Evolutionary conservation across 2,888 invertebrate species (phyloP).

Genomic region (Andrena marginata): DNA sequence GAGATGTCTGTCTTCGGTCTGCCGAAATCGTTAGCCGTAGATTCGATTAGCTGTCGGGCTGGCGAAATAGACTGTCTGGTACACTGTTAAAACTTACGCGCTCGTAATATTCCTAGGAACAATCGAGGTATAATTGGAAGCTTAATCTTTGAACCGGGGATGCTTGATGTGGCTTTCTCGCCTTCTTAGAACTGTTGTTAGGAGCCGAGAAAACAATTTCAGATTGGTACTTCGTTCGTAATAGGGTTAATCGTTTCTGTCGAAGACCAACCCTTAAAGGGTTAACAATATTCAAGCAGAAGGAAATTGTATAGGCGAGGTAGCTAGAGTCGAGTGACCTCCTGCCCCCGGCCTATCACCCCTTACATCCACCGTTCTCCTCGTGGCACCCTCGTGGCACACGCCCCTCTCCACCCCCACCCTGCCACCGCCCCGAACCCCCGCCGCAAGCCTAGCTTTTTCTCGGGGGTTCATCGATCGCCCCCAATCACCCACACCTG

Average conservation of each 20-base stretch:
- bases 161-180: no score
- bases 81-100: neutral
- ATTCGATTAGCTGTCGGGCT: neutral
- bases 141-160: no score
- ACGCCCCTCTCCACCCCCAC: slow-evolving; percentile 53
- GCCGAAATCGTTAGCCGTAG: neutral
- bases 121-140: neutral
- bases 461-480: slow-evolving; percentile 84
- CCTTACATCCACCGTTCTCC: slow-evolving; percentile 64
- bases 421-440: slow-evolving; percentile 48
- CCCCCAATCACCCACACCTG: slow-evolving; percentile 82
- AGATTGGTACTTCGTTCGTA: neutral
- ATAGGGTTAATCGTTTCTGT: neutral
- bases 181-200: no score
- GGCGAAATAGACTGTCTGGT: neutral
- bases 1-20: neutral
- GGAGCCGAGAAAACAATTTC: no score
- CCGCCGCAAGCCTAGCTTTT: slow-evolving; percentile 72
- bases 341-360: slow-evolving; percentile 75
- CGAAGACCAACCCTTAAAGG: neutral
- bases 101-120: neutral
- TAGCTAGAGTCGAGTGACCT: slow-evolving; percentile 78
- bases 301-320: slow-evolving; percentile 69
- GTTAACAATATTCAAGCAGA: slow-evolving; percentile 35
- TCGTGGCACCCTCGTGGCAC: slow-evolving; percentile 65